phyloP scores from a whole-genome alignment of 2,888 invertebrate genomes.

The Cheilosia variabilis region DNA sequence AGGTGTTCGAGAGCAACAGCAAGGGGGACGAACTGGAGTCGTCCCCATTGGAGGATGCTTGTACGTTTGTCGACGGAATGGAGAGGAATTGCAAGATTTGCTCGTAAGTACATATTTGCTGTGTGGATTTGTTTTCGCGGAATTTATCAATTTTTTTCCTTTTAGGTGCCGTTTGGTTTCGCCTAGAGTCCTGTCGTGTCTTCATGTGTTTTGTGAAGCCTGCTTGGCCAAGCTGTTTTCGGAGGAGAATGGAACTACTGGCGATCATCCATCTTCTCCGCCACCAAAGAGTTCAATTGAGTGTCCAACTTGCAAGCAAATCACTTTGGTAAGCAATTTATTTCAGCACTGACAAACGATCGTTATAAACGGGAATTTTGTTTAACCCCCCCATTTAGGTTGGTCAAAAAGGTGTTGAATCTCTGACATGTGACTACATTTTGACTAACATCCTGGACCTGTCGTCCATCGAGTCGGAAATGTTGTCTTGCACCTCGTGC shows the following conservation, averaged over 20 bases:
- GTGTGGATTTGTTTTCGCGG: background rate
- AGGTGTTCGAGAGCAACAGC: slow-evolving; percentile 79
- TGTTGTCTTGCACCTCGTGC: slow-evolving; percentile 95
- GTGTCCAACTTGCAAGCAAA: slow-evolving; percentile 93
- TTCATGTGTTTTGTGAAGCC: slow-evolving; percentile 97
- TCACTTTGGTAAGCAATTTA: slow-evolving; percentile 87
- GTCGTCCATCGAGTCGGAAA: slow-evolving; percentile 89
- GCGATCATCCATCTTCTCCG: slow-evolving; percentile 85
- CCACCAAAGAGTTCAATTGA: slow-evolving; percentile 83
- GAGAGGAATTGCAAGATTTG: slow-evolving; percentile 88
- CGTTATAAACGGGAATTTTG: background rate
- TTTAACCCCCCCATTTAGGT: slow-evolving; percentile 84
- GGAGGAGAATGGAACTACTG: slow-evolving; percentile 86
- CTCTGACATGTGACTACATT: slow-evolving; percentile 94
- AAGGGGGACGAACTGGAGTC: slow-evolving; percentile 81
- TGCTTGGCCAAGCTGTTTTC: slow-evolving; percentile 93
- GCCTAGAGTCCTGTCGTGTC: slow-evolving; percentile 95
- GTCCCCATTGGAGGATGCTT: slow-evolving; percentile 82
- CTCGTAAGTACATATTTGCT: slow-evolving; percentile 85
- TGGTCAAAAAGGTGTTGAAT: slow-evolving; percentile 90
- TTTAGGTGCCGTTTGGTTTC: slow-evolving; percentile 89
- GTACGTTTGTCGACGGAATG: slow-evolving; percentile 82
- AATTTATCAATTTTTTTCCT: slow-evolving; percentile 17
- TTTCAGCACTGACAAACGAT: background rate
- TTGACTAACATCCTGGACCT: slow-evolving; percentile 93